Conservation (phyloP, 2,113 vertebrate genomes). For the Psephotus haematonotus region DNA sequence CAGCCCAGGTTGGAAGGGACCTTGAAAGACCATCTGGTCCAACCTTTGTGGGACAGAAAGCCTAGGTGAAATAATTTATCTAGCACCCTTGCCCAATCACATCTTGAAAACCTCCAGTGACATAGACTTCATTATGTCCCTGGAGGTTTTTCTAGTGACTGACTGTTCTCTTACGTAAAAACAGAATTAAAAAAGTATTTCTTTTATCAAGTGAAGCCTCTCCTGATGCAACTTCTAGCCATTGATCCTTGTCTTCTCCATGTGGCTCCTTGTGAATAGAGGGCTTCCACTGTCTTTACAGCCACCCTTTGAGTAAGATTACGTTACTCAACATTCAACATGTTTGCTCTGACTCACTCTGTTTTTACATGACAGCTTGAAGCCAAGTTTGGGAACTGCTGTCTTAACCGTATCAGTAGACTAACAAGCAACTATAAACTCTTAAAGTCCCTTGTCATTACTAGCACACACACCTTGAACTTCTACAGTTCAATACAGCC, state of each 20-base stretch:
- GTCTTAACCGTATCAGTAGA: not conserved
- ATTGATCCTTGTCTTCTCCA: not conserved
- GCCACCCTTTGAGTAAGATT: not conserved
- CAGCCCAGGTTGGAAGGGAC: not conserved
- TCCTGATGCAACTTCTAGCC: not conserved
- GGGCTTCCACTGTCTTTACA: not conserved
- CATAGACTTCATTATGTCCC: not conserved
- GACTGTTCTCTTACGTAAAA: not conserved
- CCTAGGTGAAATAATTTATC: not conserved
- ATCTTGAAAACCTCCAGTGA: not conserved
- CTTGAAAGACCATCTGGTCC: not conserved
- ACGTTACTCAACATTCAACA: not conserved
- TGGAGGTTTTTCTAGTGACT: not conserved
- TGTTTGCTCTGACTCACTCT: not conserved
- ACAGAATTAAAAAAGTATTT: not conserved
- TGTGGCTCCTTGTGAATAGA: not conserved
- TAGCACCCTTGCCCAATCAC: not conserved
- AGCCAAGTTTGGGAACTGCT: not conserved
- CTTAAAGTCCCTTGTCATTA: not conserved
- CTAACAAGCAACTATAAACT: not conserved
- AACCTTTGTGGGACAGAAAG: not conserved
- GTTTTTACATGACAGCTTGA: not conserved
- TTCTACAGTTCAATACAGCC: not conserved
- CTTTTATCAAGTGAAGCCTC: not conserved
- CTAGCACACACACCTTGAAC: not conserved